Base-by-base conservation (phyloP, 2,888 invertebrate genomes). In the Margaritifera margaritifera region DNA sequence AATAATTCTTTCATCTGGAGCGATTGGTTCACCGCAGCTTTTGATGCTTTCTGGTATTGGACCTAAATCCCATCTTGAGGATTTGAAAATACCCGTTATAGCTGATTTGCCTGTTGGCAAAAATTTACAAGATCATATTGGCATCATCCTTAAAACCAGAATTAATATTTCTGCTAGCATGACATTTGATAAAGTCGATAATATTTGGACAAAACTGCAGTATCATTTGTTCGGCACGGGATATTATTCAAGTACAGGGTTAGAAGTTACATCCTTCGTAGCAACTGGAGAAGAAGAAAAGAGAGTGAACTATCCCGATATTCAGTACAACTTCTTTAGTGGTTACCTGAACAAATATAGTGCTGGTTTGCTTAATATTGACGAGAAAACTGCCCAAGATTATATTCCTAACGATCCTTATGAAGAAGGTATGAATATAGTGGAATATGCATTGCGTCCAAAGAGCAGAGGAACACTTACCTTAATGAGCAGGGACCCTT, bases 391-490 rank as follows among this genome's bases (percentile, higher is more conserved):
- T 11, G 53, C 55, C 15, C 24, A 53, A 5, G 54, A 55, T n/a
- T 52, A 63, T 31, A 55, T 63, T 22, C 54, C 24, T 8, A 59
- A 66, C 20, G 18, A 18, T 50, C 65, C 65, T 31, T 59, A 58
- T 18, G 53, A 59, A 11, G 93, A 69, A 20, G 79, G 79, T 5
- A 77, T 77, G 59, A 62, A 63, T 22, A 69, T 74, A 5, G 52
- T 66, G 2, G 68, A 72, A 22, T 63, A 63, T 42, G 24, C 74
- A 20, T 50, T 75, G 20, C 71, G 77, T 31, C 93, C 94, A 92
- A 69, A 96, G 95, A 87, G 94, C 70, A 92, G 93, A 6, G 98
- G 98, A 0, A 93, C 92, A 80, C 92, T 98, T 1, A 94, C 93
- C 77, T 90, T 98, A 25, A 92, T 92, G 63, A 94, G 94, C 75